Evolutionary conservation across 2,888 invertebrate species (phyloP), one percentile per base, ranked within the genome.

Genomic region (Isoperla grammatica): DNA sequence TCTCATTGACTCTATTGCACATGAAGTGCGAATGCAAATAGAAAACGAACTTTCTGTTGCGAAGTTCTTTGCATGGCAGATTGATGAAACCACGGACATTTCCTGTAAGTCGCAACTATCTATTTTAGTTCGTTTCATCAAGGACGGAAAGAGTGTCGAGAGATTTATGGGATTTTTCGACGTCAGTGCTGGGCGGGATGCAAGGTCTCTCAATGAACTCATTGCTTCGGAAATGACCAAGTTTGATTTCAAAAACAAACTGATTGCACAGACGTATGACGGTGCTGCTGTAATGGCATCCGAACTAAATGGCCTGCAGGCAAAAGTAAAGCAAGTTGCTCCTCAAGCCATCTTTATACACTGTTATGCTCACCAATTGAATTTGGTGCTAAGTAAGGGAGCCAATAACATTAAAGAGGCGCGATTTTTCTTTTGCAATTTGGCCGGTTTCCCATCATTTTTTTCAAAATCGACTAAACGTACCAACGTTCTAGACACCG

Each of bases 311-410:
- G 59, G 57, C 12, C 17, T 59, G n/a, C 64, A 64, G 43, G 37
- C 62, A 19, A 58, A 57, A 46, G 37, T 63, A 19, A 59, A 43
- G 35, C 49, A 35, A 13, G 40, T 17, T 37, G 56, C 22, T 23
- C 37, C 20, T 29, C 42, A 56, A 37, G 57, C 59, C 20, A 55
- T 61, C 13, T 63, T 61, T 40, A 57, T 64, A 8, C 63, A 61
- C 46, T 64, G 59, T 56, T 63, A 46, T 40, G 54, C 57, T 23
- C 40, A 40, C 40, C n/a, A 40, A 12, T 12, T 66, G 57, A 68
- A 68, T 63, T 61, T 69, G 42, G 64, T 63, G 13, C 39, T 64
- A 6, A 62, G 58, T 39, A 65, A 58, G 58, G 63, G 39, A 56
- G 60, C 29, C 12, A 55, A 40, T 15, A 22, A 39, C 46, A 62